Conservation (phyloP, 2,888 invertebrate genomes). For the Amblyjoppa fuscipennis region DNA sequence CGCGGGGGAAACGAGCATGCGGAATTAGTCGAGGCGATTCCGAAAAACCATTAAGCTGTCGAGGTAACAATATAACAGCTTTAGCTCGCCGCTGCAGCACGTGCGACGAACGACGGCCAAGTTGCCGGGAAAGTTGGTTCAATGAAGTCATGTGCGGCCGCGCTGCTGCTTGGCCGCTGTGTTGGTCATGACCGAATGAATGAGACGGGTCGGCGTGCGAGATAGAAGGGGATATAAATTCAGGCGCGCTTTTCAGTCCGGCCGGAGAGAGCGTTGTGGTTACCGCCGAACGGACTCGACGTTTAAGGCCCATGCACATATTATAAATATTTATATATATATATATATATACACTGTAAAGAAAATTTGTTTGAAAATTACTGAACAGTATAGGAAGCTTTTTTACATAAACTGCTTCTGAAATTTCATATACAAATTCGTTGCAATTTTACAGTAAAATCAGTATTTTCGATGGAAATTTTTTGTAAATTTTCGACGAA, state of each 20-base stretch:
- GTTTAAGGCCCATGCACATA: conserved; percentile 43
- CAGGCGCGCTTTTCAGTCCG: conserved; percentile 32
- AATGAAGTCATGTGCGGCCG: conserved; percentile 57
- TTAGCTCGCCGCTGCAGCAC: neutral
- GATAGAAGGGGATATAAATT: conserved; percentile 36
- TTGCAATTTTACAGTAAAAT: too few species aligned
- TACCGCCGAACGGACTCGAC: conserved; percentile 34
- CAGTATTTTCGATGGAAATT: too few species aligned
- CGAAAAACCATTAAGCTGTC: conserved; percentile 28
- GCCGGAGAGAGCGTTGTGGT: neutral
- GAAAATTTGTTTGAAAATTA: too few species aligned
- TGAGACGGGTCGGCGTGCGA: conserved; percentile 29
- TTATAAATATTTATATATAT: conserved; percentile 23
- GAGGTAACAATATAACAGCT: conserved; percentile 4
- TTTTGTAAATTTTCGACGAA: too few species aligned
- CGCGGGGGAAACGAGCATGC: neutral
- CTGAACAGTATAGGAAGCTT: too few species aligned
- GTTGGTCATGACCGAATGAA: conserved; percentile 61
- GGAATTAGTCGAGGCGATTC: neutral
- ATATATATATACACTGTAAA: too few species aligned
- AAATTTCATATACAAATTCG: too few species aligned
- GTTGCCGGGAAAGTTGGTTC: conserved; percentile 51
- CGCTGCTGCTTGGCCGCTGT: conserved; percentile 26
- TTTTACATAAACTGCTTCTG: too few species aligned
- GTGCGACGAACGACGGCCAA: conserved; percentile 25